These are phyloP conservation scores for Philereme transversata DNA, from an alignment of 2,888 invertebrate species.

Conservation along the genomic window DNA sequence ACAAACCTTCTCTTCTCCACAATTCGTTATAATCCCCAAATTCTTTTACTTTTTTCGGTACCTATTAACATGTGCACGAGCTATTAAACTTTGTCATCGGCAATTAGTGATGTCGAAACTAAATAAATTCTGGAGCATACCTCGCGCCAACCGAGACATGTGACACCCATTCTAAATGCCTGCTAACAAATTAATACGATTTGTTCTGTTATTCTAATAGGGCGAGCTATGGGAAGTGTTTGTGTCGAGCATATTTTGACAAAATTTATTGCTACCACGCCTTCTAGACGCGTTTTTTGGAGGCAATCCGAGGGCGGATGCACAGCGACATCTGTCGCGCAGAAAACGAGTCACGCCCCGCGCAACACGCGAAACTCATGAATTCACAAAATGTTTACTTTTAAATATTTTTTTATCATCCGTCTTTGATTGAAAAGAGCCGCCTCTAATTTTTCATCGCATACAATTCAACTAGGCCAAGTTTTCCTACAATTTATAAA, in stretches of 20 bases:
- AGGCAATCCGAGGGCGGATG: conserved; percentile 66
- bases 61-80: conserved; percentile 74
- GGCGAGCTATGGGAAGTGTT: conserved; percentile 78
- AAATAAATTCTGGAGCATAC: conserved; percentile 70
- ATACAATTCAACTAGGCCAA: too few species aligned
- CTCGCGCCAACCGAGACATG: conserved; percentile 65
- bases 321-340: conserved; percentile 75
- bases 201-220: conserved; percentile 83
- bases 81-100: conserved; percentile 80
- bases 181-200: conserved; percentile 83
- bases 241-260: conserved; percentile 81
- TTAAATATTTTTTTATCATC: conserved; percentile 34
- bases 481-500: not conserved
- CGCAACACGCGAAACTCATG: conserved; percentile 47
- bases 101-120: conserved; percentile 77
- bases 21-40: conserved; percentile 13
- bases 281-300: conserved; percentile 70
- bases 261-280: conserved; percentile 83
- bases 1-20: not conserved
- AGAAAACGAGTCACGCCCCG: conserved; percentile 71
- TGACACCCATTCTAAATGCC: conserved; percentile 78
- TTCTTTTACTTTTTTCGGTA: conserved; percentile 40
- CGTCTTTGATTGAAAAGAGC: conserved; percentile 2
- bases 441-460: too few species aligned
- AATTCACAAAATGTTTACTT: conserved; percentile 57